These are phyloP conservation scores for Morone saxatilis DNA, from an alignment of 2,113 vertebrate genomes.

Conservation along the genomic window DNA sequence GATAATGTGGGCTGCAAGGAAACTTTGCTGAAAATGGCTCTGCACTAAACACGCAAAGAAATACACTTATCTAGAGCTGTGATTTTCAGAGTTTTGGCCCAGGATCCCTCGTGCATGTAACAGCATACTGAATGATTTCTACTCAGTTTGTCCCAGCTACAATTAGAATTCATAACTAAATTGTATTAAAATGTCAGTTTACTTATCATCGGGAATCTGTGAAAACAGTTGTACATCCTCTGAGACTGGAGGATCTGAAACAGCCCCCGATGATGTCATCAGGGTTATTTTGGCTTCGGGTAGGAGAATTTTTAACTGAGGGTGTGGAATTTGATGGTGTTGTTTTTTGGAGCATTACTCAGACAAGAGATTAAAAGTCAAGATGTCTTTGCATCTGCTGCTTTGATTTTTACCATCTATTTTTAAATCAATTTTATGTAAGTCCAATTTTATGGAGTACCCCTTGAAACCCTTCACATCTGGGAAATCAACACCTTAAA, in stretches of 20 bases:
- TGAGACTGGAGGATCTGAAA: conserved; percentile 1
- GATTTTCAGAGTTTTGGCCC: neutral
- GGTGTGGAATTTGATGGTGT: neutral
- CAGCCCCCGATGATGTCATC: neutral
- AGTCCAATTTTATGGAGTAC: conserved; percentile 1
- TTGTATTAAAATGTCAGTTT: conserved; percentile 2
- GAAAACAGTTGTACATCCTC: neutral
- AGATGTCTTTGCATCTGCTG: conserved; percentile 12
- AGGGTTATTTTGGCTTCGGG: neutral
- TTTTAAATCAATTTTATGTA: conserved; percentile 20
- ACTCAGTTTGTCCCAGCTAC: neutral
- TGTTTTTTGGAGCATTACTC: conserved; percentile 19
- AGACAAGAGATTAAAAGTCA: conserved; percentile 22
- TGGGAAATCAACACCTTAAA: conserved; percentile 10
- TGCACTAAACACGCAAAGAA: neutral
- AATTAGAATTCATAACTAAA: conserved; percentile 19
- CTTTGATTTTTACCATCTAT: conserved; percentile 25
- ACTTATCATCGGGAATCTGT: neutral
- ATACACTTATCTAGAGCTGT: neutral
- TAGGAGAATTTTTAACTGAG: neutral
- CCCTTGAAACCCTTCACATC: neutral
- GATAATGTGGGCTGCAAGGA: conserved; percentile 44
- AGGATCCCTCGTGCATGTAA: neutral
- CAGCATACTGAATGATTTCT: conserved; percentile 26
- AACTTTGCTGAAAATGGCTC: conserved; percentile 36